Evolutionary conservation across 2,888 invertebrate genomes (phyloP).

Genomic region (Nudaria mundana): DNA sequence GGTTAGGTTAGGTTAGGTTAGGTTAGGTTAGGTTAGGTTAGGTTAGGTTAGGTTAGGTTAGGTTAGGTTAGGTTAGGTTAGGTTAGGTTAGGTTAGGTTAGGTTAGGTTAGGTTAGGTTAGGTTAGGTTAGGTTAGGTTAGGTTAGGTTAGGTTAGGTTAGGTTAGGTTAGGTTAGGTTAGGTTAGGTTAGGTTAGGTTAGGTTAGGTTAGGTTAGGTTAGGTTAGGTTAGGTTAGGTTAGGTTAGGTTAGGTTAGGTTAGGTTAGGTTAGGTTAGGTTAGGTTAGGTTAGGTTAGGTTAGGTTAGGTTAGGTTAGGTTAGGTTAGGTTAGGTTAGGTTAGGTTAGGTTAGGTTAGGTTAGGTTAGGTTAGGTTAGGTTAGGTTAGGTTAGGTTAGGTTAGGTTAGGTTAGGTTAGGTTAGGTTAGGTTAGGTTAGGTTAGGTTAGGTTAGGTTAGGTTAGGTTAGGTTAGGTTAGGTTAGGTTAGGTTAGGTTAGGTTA

Average conservation of each 20-base stretch:
- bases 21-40: background rate
- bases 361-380: background rate
- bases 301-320: background rate
- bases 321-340: background rate
- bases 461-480: slow-evolving; percentile 15
- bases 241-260: background rate
- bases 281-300: background rate
- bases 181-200: background rate
- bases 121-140: background rate
- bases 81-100: background rate
- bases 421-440: background rate
- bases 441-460: background rate
- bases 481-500: slow-evolving; percentile 21
- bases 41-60: background rate
- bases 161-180: background rate
- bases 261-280: background rate
- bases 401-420: background rate
- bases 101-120: background rate
- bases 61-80: background rate
- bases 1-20: background rate
- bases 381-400: background rate
- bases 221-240: background rate
- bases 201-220: background rate
- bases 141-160: background rate
- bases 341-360: background rate